Percentiles rank a stretch among this genome's conserved stretches.
Evolutionary conservation across 2,113 vertebrate genomes (phyloP).

Genomic region (Otus sunia): DNA sequence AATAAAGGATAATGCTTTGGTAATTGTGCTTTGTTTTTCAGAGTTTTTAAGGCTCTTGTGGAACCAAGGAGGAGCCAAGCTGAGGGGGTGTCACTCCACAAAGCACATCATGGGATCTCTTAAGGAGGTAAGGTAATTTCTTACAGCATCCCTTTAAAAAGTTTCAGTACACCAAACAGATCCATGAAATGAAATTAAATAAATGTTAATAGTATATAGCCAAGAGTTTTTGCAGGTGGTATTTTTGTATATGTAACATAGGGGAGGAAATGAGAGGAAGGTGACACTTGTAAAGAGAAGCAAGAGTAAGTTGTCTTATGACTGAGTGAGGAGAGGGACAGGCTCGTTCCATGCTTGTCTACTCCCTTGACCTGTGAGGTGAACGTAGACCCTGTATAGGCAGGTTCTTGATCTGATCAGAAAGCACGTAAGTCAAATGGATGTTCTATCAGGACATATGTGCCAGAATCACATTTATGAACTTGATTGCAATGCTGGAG

Average conservation of each 20-base stretch:
- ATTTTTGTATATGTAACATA: background rate
- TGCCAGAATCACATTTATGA: background rate
- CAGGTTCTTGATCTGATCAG: background rate
- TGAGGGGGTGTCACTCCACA: background rate
- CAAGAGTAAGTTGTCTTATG: background rate
- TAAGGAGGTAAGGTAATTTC: background rate
- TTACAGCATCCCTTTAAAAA: background rate
- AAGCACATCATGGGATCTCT: background rate
- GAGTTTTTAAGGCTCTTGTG: background rate
- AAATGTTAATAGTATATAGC: background rate
- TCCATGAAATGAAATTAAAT: background rate
- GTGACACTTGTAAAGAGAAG: background rate
- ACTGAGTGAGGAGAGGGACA: background rate
- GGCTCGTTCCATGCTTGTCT: background rate
- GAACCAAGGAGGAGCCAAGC: background rate
- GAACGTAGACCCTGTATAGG: accelerated
- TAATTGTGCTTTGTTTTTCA: background rate
- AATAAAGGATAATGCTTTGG: background rate
- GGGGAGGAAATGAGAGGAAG: background rate
- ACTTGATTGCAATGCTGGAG: background rate
- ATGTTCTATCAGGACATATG: background rate
- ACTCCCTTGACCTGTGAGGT: background rate
- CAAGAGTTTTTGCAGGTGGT: background rate
- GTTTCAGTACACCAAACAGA: background rate
- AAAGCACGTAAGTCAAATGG: background rate